Conservation (phyloP, 2,113 vertebrate genomes). For the Tringa solitaria region DNA sequence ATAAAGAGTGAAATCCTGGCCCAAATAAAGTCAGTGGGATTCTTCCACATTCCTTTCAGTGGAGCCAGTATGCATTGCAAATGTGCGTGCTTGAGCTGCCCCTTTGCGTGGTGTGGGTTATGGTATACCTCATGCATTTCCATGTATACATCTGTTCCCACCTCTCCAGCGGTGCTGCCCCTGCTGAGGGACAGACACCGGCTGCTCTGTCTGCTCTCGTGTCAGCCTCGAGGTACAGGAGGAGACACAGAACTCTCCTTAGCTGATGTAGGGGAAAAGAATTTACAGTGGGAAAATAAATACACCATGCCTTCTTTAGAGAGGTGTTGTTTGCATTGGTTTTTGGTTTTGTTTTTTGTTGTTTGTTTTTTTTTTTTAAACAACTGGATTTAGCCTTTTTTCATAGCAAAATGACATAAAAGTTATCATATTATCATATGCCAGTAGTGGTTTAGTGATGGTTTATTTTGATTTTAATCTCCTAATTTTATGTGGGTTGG, state of each 20-base stretch:
- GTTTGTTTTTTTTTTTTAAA: not conserved
- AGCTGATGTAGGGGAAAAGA: not conserved
- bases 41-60: not conserved
- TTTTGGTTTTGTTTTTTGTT: no score
- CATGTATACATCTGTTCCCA: accelerated
- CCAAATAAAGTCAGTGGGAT: not conserved
- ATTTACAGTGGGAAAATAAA: not conserved
- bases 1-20: not conserved
- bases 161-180: not conserved
- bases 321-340: not conserved
- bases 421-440: not conserved
- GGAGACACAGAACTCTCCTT: not conserved
- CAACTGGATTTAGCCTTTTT: not conserved
- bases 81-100: not conserved
- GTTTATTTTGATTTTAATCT: not conserved
- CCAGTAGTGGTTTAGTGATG: not conserved
- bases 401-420: not conserved
- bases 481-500: not conserved
- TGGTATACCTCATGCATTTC: not conserved
- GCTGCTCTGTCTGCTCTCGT: not conserved
- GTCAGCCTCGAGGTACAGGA: not conserved
- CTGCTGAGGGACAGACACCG: not conserved
- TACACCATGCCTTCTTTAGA: not conserved
- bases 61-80: not conserved
- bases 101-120: not conserved